Conservation (phyloP, 2,113 vertebrate genomes). For the Agapornis roseicollis region DNA sequence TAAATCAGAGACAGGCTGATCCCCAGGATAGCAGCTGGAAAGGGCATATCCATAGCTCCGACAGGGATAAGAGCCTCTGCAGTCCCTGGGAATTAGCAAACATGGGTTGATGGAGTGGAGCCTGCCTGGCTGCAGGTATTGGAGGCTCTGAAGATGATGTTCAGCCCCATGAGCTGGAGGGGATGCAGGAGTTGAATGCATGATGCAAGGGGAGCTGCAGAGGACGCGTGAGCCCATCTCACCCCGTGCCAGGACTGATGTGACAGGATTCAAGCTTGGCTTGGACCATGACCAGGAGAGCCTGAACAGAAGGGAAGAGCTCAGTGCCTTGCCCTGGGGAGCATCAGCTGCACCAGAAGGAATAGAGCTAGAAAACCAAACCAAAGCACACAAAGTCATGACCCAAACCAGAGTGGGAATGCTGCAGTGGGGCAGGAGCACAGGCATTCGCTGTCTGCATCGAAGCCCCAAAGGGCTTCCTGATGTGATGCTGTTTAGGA, state of each 20-base stretch:
- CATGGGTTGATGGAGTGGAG: accelerated
- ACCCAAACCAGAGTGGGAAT: neutral
- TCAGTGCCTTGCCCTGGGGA: neutral
- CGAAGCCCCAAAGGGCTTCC: neutral
- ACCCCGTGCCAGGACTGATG: accelerated
- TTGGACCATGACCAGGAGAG: neutral
- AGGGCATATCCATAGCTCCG: neutral
- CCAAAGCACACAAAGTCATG: neutral
- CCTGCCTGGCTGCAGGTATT: neutral
- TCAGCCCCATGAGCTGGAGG: neutral
- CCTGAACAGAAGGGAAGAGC: neutral
- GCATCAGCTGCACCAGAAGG: neutral
- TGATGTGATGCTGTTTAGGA: neutral
- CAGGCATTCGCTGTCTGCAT: neutral
- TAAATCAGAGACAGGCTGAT: neutral
- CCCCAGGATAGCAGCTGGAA: neutral
- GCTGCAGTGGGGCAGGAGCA: accelerated
- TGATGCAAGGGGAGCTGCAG: neutral
- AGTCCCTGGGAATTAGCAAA: neutral
- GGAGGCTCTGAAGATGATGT: neutral
- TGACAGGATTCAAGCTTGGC: accelerated
- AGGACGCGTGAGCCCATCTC: neutral
- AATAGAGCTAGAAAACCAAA: neutral
- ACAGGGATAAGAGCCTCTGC: neutral
- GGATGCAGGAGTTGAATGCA: accelerated